Conservation (phyloP, 2,797 vertebrate species). For the Leuciscus waleckii region DNA sequence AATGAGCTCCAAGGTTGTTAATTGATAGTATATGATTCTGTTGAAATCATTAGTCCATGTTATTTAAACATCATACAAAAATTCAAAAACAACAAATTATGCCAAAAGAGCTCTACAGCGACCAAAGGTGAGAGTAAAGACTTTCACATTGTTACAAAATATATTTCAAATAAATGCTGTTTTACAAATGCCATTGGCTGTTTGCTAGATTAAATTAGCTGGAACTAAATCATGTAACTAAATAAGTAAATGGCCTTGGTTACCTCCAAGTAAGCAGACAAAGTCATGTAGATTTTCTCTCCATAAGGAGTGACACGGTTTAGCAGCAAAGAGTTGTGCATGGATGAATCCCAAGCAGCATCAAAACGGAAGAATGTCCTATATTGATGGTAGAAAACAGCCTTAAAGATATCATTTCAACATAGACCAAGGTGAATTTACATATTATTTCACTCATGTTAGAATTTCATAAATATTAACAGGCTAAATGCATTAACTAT, state of each 20-base stretch:
- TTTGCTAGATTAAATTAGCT: constrained; percentile 23
- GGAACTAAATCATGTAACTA: constrained; percentile 1
- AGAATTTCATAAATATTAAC: background rate
- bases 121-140: background rate
- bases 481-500: background rate
- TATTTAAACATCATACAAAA: background rate
- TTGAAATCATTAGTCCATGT: background rate
- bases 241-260: constrained; percentile 49
- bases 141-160: background rate
- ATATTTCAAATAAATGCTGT: background rate
- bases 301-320: constrained; percentile 95
- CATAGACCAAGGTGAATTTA: background rate
- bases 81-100: background rate
- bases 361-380: constrained; percentile 97
- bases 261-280: constrained; percentile 98
- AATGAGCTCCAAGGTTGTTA: background rate
- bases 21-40: background rate
- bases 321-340: constrained; percentile 96
- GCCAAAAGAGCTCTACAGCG: background rate
- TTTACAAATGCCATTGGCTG: constrained; percentile 8
- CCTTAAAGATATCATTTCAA: background rate
- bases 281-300: constrained; percentile 98
- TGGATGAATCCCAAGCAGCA: constrained; percentile 96
- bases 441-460: too few species aligned
- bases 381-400: constrained; percentile 7